Conservation (phyloP, 2,113 vertebrate genomes). For the Cynocephalus volans region DNA sequence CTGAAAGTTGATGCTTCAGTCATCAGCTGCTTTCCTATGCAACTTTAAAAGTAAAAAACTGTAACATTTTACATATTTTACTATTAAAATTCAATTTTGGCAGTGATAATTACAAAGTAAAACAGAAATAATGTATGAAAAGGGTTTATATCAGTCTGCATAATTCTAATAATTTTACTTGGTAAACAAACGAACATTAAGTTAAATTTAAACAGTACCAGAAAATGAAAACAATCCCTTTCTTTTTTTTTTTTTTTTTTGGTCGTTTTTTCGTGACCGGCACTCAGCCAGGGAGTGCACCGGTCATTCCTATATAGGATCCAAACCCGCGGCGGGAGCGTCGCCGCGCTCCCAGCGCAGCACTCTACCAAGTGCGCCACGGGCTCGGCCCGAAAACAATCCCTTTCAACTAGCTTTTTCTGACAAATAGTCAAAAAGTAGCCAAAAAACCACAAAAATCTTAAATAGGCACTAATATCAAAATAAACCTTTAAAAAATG, state of each 20-base stretch:
- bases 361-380: too few species aligned
- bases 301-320: too few species aligned
- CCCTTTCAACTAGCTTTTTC: conserved; percentile 21
- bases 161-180: conserved; percentile 9
- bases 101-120: not conserved
- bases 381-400: conserved; percentile 30
- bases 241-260: too few species aligned
- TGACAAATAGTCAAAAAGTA: conserved; percentile 36
- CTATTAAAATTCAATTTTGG: not conserved
- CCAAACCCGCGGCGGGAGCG: too few species aligned
- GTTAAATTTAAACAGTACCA: conserved; percentile 23
- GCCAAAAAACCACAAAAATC: not conserved
- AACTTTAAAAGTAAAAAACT: conserved; percentile 1
- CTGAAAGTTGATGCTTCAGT: not conserved
- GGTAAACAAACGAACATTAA: conserved; percentile 24
- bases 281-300: too few species aligned
- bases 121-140: not conserved
- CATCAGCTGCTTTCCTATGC: not conserved
- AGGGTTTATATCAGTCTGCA: not conserved
- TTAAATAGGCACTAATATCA: not conserved
- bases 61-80: conserved; percentile 38
- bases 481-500: conserved; percentile 4
- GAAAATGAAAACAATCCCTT: not conserved
- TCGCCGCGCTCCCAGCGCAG: too few species aligned
- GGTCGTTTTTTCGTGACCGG: too few species aligned